Evolutionary conservation across 2,888 invertebrate species (phyloP).

Genomic region (Tenthredo notha): DNA sequence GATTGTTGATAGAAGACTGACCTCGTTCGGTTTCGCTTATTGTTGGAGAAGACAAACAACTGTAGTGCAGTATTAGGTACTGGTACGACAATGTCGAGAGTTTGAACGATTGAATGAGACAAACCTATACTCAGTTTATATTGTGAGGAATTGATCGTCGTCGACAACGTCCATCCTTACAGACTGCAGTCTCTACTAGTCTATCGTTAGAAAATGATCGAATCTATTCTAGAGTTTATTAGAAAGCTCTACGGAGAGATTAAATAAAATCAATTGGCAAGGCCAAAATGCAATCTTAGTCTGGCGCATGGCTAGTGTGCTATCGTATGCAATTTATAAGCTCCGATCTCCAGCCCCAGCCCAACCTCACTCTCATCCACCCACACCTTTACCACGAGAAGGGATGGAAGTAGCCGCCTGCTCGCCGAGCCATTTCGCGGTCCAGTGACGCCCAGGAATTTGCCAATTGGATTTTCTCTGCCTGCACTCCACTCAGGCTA

Average conservation of each 20-base stretch:
- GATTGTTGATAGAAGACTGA: constrained; percentile 45
- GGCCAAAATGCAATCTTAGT: constrained; percentile 69
- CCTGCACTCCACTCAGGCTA: constrained; percentile 69
- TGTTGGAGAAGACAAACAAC: constrained; percentile 48
- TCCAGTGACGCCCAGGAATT: constrained; percentile 77
- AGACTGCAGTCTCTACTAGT: not conserved
- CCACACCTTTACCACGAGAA: constrained; percentile 62
- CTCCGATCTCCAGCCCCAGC: constrained; percentile 59
- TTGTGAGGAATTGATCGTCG: constrained; percentile 27
- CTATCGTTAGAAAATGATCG: not conserved
- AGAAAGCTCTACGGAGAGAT: constrained; percentile 35
- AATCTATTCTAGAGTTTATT: constrained; percentile 44
- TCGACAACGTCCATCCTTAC: not conserved
- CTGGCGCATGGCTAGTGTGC: constrained; percentile 65
- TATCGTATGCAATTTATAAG: constrained; percentile 76
- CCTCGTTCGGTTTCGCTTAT: constrained; percentile 49
- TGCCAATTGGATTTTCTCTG: constrained; percentile 77
- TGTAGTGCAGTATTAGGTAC: constrained; percentile 28
- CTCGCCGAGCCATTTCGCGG: constrained; percentile 76
- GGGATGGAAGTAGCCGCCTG: constrained; percentile 71
- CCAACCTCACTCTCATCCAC: constrained; percentile 46
- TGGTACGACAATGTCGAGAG: constrained; percentile 33
- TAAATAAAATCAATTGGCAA: constrained; percentile 66
- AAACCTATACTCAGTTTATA: not conserved
- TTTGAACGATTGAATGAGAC: constrained; percentile 41